Evolutionary conservation across 1,140 invertebrate species (phyloP), one percentile per base, ranked within the genome.

Genomic region (Ruditapes philippinarum): DNA sequence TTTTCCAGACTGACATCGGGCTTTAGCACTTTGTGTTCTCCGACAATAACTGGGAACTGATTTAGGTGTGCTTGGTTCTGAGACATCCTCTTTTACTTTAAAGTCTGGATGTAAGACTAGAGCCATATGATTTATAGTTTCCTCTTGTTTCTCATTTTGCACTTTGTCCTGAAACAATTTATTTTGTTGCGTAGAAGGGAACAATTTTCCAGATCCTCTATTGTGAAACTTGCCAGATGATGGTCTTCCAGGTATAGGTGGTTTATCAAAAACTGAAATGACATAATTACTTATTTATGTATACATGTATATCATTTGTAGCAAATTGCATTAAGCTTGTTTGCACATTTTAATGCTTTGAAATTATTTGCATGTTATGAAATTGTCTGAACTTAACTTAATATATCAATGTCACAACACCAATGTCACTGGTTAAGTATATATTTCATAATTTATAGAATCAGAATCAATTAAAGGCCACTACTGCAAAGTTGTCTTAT

Each of bases 21-120:
- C 90, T 83, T 92, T 92, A 25, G 89, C 93, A 91, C 92, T 93
- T 65, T 92, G 90, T 62, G 86, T 88, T 80, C 89, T 85, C 25
- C 84, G 86, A n/a, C 60, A 62, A 68, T 78, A 81, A 49, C 19
- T 87, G n/a, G 68, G 62, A 33, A 25, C 28, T 42, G 40, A 49
- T 38, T 38, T 88, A 14, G 51, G 49, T 22, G 36, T 65, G 38
- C n/a, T 49, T 31, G 54, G 45, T 54, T 84, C 19, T n/a, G 81
- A 84, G 4, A 33, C 40, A 31, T 70, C 65, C 7, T 76, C 42
- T 31, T 84, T 57, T 1, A 54, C 19, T 36, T 78, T 89, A 45
- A 22, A 28, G n/a, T 82, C 68, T 74, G 65, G 78, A 28, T 79
- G 85, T 33, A 80, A 31, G 25, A 81, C 78, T 28, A 88, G 65